Conservation (phyloP, 2,797 vertebrate genomes). For the Nyctibius grandis region DNA sequence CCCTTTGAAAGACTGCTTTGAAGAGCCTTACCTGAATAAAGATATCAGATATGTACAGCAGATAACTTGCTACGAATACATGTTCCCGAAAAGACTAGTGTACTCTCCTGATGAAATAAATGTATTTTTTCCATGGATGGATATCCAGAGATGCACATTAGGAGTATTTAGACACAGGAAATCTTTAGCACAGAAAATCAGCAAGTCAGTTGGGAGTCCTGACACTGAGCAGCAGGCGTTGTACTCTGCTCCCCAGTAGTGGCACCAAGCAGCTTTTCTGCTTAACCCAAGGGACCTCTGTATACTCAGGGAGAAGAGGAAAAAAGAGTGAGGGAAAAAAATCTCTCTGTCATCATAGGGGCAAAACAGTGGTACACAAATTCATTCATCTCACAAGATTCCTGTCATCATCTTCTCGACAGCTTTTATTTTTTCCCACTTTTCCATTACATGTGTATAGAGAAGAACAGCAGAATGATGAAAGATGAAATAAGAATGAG, state of each 20-base stretch:
- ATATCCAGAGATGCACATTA: not conserved
- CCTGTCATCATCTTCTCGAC: not conserved
- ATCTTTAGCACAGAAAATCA: not conserved
- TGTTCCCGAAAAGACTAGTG: not conserved
- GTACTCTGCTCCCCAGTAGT: not conserved
- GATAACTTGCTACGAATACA: not conserved
- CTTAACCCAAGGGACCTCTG: not conserved
- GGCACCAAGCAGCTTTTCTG: not conserved
- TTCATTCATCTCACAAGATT: not conserved
- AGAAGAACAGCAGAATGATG: not conserved
- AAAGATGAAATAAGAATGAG: not conserved
- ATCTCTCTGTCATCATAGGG: not conserved
- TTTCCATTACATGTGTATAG: not conserved
- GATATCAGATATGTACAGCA: not conserved
- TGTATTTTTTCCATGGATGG: not conserved
- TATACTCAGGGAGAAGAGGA: not conserved
- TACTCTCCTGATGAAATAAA: not conserved
- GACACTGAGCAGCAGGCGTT: not conserved
- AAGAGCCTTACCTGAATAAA: not conserved
- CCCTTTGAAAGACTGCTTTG: constrained; percentile 14
- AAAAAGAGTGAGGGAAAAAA: not conserved
- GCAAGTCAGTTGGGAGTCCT: not conserved
- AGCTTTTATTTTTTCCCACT: not conserved
- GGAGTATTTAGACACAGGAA: not conserved
- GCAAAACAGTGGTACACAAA: not conserved